phyloP scores from a whole-genome alignment of 2,113 vertebrate species.

The Cyprinodon brontotheroides region DNA sequence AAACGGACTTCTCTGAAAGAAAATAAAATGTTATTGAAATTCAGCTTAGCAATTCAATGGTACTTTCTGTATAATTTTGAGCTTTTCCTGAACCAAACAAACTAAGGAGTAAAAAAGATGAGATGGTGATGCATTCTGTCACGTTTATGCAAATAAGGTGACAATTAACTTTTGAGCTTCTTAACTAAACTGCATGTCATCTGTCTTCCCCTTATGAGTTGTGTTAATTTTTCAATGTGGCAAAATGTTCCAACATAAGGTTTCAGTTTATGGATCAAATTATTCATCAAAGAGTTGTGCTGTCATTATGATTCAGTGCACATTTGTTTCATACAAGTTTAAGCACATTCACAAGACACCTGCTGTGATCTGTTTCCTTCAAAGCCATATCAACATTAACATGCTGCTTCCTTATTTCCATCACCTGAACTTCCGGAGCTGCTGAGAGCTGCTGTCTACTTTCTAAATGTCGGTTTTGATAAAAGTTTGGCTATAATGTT shows the following conservation, averaged over 20 bases:
- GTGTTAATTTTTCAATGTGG: neutral
- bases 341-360: neutral
- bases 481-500: neutral
- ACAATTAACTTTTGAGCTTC: neutral
- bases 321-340: neutral
- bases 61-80: neutral
- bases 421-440: neutral
- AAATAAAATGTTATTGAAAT: neutral
- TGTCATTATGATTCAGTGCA: neutral
- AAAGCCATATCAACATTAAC: constrained; percentile 12
- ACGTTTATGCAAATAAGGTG: neutral
- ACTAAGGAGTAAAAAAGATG: neutral
- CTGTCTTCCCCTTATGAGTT: neutral
- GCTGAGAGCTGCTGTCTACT: neutral
- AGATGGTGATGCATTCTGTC: neutral
- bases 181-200: constrained; percentile 9
- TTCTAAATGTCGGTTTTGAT: neutral
- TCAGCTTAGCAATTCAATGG: neutral
- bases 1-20: neutral
- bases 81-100: neutral
- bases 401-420: constrained; percentile 23
- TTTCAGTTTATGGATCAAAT: constrained; percentile 3
- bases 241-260: neutral
- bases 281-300: neutral
- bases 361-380: neutral